Base-by-base conservation (phyloP, 1,140 invertebrate species). In the Cylas formicarius region DNA sequence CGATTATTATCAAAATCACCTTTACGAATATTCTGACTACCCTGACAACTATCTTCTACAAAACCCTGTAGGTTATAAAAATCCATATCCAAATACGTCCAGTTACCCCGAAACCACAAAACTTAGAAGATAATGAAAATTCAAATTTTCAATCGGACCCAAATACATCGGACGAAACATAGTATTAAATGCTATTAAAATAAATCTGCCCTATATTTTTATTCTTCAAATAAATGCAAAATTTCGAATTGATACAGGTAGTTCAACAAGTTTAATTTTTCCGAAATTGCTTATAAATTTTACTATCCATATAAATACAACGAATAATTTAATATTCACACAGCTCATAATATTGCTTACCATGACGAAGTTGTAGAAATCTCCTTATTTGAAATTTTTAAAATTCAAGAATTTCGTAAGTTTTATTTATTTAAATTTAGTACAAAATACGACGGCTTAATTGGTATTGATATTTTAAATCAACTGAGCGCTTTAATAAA, bases 291-390 rank as follows among this genome's bases (percentile, higher is more conserved):
- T 17, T 37, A 36, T 35, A 44, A 14, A 44, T 44, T 20, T 36
- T 44, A 29, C 24, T 21, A 35, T 29, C 18, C 36, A 29, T 27
- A 33, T 6, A 28, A 31, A 10, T 48, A 29, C 13, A 42, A 21
- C 34, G 33, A 37, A 36, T 22, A 11, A 18, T 48, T 48, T 22
- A 48, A 48, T 27, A 48, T 48, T 42, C 27, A 48, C 43, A 48
- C 26, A 19, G 32, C 46, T 20, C 33, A 44, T 28, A 26, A 11
- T 20, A 36, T 26, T 11, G 27, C 22, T 21, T 47, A 22, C 18
- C 44, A 47, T 27, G 11, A 32, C 16, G 36, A 32, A 33, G 31
- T 41, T 29, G 24, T 21, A 2, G 32, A 21, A 19, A 40, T 46
- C 4, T 37, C 24, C 10, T 21, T 39, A 32, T 43, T 34, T 26